Conservation (phyloP, 2,113 vertebrate species). For the Halcyon malimbica region DNA sequence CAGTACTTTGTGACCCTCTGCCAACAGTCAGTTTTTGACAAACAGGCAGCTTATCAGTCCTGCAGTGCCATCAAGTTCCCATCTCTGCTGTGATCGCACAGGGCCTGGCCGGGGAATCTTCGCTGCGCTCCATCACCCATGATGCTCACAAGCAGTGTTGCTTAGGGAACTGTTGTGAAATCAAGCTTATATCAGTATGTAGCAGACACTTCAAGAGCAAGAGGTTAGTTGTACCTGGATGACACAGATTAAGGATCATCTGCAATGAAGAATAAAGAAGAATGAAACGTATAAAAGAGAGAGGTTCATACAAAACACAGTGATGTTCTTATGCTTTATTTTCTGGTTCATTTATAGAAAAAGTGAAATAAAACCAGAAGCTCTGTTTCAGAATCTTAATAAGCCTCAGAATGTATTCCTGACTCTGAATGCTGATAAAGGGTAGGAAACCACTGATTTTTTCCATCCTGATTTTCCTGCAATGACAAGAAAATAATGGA, state of each 20-base stretch:
- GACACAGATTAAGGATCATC: neutral
- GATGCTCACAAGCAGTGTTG: too few species aligned
- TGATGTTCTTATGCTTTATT: neutral
- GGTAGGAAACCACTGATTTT: neutral
- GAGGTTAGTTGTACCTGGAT: neutral
- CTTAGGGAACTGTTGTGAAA: neutral
- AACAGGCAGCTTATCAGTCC: too few species aligned
- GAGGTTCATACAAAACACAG: neutral
- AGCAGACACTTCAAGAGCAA: neutral
- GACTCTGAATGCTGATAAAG: neutral
- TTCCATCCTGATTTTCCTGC: neutral
- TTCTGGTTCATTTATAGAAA: neutral
- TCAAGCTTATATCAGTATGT: neutral
- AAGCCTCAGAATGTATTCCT: fast-evolving
- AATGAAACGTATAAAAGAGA: neutral
- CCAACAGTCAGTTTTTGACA: too few species aligned
- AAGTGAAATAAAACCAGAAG: neutral
- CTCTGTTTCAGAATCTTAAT: neutral
- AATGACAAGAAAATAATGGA: neutral
- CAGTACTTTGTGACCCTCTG: too few species aligned
- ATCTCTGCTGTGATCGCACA: too few species aligned
- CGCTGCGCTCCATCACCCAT: too few species aligned
- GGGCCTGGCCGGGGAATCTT: too few species aligned
- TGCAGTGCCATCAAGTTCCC: too few species aligned
- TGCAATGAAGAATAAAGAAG: neutral